Evolutionary conservation across 2,888 invertebrate genomes (phyloP).

Genomic region (Eupithecia insigniata): DNA sequence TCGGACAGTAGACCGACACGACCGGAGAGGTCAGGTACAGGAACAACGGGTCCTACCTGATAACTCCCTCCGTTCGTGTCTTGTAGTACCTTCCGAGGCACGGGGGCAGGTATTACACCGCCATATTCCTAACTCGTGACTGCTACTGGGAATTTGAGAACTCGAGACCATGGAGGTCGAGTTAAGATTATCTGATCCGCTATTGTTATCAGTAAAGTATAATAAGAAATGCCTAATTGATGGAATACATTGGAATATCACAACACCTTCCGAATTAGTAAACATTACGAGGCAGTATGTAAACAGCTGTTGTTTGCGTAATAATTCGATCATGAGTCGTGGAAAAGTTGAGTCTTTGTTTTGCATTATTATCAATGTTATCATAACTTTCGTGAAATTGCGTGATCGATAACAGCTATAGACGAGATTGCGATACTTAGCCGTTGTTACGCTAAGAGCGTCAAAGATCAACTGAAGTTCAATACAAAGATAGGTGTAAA

Average conservation of each 20-base stretch:
- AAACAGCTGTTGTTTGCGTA: slow-evolving; percentile 22
- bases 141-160: no score
- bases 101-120: no score
- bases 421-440: background rate
- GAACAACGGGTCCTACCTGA: no score
- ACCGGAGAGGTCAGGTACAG: no score
- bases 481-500: background rate
- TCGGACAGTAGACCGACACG: no score
- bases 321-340: slow-evolving; percentile 19
- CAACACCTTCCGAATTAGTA: slow-evolving; percentile 24
- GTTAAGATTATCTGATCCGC: no score
- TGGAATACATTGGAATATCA: slow-evolving; percentile 25
- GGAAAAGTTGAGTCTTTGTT: slow-evolving; percentile 35
- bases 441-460: background rate
- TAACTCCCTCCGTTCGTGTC: no score
- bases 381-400: slow-evolving; percentile 30
- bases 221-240: slow-evolving; percentile 4
- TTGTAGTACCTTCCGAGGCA: no score
- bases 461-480: slow-evolving; percentile 5
- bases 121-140: no score
- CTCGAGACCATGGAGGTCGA: no score
- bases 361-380: slow-evolving; percentile 29
- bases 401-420: slow-evolving; percentile 27
- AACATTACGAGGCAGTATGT: slow-evolving; percentile 17
- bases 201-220: background rate